Evolutionary conservation across 1,140 invertebrate species (phyloP), one percentile per base, ranked within the genome.

Genomic region (Drosophila takahashii): DNA sequence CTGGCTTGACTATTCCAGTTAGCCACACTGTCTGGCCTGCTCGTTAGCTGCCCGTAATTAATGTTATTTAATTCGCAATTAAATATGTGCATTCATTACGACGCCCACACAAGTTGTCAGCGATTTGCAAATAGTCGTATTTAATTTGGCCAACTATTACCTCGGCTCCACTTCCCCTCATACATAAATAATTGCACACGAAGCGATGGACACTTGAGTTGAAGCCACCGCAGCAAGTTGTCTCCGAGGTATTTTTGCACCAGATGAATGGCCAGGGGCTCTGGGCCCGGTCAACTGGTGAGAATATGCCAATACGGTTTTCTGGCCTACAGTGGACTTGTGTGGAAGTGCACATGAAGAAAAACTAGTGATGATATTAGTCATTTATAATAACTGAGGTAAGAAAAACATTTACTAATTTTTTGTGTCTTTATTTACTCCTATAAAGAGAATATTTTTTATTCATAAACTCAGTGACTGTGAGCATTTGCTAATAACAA

Each of bases 11-110:
- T 22, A 32, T 32, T 32, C 29, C 29, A 8, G 29, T 32, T 11
- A 51, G 61, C 34, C 29, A 18, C 60, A 16, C 34, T 47, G 61
- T 34, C 29, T 47, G 41, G n/a, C 32, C 54, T 4, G 16, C n/a
- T 45, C 27, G 34, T 47, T 45, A 64, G 29, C 29, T 42, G n/a
- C 8, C 41, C 50, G 52, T 57, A 71, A 83, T 79, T 79, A 76
- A 66, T 72, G 71, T 76, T 51, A 83, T 71, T 76, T 85, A 80
- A 85, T 77, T 80, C 48, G 51, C 60, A 83, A 84, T 80, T 77
- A 67, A 75, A 76, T 76, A 84, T 79, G 76, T 64, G 65, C 76
- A 79, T 79, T 59, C 47, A 83, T 84, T 79, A 64, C 41, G 37
- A 42, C 47, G 42, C 37, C 51, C 29, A 48, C 34, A 37, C 53